Base-by-base conservation (phyloP, 2,888 invertebrate species). In the Melinaea menophilus region DNA sequence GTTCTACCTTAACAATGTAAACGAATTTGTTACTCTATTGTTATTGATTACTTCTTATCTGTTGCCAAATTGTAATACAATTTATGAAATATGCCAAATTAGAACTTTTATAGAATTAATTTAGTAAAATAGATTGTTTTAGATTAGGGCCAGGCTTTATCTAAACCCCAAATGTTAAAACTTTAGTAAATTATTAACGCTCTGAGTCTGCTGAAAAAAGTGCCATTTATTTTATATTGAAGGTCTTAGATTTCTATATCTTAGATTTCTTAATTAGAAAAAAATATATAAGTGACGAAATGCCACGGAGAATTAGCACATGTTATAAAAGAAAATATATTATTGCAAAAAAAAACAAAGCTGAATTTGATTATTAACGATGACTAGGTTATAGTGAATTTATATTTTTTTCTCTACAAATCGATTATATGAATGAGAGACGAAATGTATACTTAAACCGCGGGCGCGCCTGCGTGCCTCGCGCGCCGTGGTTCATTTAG, bases 1-100 rank as follows among this genome's bases (percentile, higher is more conserved):
- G 89, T 88, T 84, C 75, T 84, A 82, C 81, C 74, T 79, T 84
- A 84, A 85, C 81, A 82, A 76, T 74, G 75, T 84, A 84, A 83
- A 79, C 71, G 76, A 84, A 78, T 79, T 79, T 79, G 80, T 75
- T 80, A 81, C 74, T 74, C 67, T 70, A 69, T 77, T 76, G 71
- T 73, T 65, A 58, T 77, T 22, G 22, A 22, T 70, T 72, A 75
- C 71, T 76, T 69, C 74, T 72, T 70, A 72, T 79, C 66, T 74
- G 71, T 78, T 71, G 70, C 70, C 71, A 71, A 72, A 69, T 62
- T 56, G 51, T 48, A 65, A 61, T 57, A 68, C 37, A 48, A 65
- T 66, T 71, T 76, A 74, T 68, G 71, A 73, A 76, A 63, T 72
- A 69, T 67, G 75, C 75, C 71, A 73, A 79, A 76, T 73, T 77